Evolutionary conservation across 1,140 invertebrate genomes (phyloP).

Genomic region (Pseudobourletiella spinata): DNA sequence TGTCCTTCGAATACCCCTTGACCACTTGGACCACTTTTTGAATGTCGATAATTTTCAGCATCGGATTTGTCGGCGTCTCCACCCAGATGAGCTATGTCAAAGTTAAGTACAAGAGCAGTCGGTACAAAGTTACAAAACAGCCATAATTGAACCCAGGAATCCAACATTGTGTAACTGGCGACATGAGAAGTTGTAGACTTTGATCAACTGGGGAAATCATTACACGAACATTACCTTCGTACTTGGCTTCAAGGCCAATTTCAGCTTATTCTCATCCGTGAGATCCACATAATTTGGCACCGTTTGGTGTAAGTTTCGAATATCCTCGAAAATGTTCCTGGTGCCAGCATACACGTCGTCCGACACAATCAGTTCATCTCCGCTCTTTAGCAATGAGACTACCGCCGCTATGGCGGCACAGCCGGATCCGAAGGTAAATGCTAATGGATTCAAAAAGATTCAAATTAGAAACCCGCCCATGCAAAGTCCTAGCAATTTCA

Average conservation of each 20-base stretch:
- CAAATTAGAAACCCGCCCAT: neutral
- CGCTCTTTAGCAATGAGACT: constrained; percentile 60
- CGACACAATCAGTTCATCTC: constrained; percentile 83
- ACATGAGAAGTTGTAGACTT: too few species aligned
- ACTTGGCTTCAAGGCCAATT: constrained; percentile 62
- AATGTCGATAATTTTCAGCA: constrained; percentile 86
- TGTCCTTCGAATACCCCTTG: constrained; percentile 50
- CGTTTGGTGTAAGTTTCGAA: constrained; percentile 50
- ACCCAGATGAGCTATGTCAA: constrained; percentile 94
- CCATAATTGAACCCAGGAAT: too few species aligned
- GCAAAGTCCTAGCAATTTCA: neutral
- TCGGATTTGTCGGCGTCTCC: constrained; percentile 94
- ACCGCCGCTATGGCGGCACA: constrained; percentile 73
- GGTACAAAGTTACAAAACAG: too few species aligned
- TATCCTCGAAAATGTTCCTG: constrained; percentile 49
- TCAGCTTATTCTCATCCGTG: constrained; percentile 56
- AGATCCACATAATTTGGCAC: constrained; percentile 72
- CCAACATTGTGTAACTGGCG: too few species aligned
- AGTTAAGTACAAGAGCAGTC: too few species aligned
- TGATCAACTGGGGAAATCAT: too few species aligned
- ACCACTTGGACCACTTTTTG: constrained; percentile 57
- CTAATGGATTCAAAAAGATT: constrained; percentile 6
- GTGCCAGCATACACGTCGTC: constrained; percentile 97
- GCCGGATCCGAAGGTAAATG: constrained; percentile 54
- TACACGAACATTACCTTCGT: constrained; percentile 60